Evolutionary conservation across 1,140 invertebrate genomes (phyloP).

Genomic region (Elysia chlorotica): DNA sequence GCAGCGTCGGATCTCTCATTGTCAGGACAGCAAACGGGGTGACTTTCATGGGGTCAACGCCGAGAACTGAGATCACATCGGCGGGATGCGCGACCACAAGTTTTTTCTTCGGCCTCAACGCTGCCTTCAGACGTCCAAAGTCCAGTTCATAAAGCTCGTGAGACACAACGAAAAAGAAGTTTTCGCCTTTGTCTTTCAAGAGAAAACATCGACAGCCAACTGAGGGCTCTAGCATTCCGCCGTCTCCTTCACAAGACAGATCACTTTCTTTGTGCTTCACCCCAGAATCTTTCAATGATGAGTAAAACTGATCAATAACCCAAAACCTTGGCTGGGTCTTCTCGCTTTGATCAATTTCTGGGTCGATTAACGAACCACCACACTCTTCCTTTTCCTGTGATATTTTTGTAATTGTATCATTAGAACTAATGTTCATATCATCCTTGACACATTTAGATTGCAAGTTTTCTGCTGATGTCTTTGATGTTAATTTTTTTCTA

Average conservation of each 20-base stretch:
- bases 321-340: neutral
- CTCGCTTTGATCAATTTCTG: too few species aligned
- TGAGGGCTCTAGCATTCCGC: neutral
- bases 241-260: neutral
- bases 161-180: neutral
- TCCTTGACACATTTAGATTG: too few species aligned
- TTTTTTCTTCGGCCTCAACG: neutral
- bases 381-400: too few species aligned
- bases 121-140: neutral
- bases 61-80: neutral
- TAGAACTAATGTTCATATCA: too few species aligned
- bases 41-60: neutral
- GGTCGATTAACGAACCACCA: too few species aligned
- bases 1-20: neutral
- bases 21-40: neutral
- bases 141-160: slow-evolving; percentile 1
- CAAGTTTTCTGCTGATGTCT: too few species aligned
- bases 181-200: neutral
- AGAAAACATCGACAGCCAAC: neutral
- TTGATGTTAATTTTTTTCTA: too few species aligned
- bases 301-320: neutral
- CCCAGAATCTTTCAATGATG: neutral
- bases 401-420: too few species aligned
- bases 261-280: neutral
- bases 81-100: neutral